phyloP scores from a whole-genome alignment of 2,113 vertebrate genomes.

The Peromyscus polionotus region DNA sequence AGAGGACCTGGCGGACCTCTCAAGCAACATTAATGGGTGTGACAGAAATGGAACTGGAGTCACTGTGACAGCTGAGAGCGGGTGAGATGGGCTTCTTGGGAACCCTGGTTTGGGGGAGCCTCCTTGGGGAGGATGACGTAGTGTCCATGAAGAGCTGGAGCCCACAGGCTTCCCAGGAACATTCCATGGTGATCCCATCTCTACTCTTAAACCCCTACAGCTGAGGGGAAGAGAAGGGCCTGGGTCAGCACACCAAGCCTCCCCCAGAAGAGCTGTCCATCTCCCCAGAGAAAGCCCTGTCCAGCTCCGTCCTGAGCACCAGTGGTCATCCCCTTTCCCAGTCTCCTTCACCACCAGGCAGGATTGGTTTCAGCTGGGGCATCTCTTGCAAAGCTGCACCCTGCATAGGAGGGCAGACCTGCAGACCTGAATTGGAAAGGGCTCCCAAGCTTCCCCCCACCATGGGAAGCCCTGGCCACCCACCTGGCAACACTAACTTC shows the following conservation, averaged over 20 bases:
- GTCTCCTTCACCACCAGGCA: not conserved
- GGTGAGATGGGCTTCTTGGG: not conserved
- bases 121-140: not conserved
- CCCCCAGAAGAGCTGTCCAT: not conserved
- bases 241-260: rapidly evolving
- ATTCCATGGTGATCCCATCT: not conserved
- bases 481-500: rapidly evolving
- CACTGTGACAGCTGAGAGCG: rapidly evolving
- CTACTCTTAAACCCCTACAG: not conserved
- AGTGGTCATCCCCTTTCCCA: not conserved
- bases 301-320: no score
- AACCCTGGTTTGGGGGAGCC: not conserved
- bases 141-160: not conserved
- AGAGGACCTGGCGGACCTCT: not conserved
- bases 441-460: not conserved
- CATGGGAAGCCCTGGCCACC: not conserved
- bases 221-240: not conserved
- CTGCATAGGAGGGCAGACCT: not conserved
- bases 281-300: not conserved
- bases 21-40: not conserved
- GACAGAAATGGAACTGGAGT: not conserved
- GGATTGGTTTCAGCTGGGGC: no score
- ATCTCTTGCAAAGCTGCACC: not conserved
- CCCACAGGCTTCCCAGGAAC: not conserved
- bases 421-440: rapidly evolving